A percentile compares a stretch with the other conserved stretches of the same genome.
phyloP scores from a whole-genome alignment of 1,140 invertebrate genomes.

The Neodiprion virginianus region DNA sequence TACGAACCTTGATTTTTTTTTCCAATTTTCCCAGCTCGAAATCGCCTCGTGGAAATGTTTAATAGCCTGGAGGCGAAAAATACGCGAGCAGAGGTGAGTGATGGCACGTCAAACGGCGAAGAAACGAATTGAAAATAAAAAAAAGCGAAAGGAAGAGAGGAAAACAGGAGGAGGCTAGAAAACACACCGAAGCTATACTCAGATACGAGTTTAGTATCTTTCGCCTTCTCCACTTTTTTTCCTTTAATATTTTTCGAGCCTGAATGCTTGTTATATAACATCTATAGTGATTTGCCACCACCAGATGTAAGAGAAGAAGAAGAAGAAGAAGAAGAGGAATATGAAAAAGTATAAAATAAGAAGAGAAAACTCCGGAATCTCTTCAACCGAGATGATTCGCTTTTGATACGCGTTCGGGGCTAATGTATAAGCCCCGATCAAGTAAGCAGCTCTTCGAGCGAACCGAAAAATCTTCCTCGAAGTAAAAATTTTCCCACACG shows the following conservation, averaged over 20 bases:
- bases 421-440: not conserved
- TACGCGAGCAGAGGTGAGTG: not conserved
- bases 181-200: no score
- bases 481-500: no score
- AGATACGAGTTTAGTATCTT: not conserved
- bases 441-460: no score
- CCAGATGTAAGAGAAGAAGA: not conserved
- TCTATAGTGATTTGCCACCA: not conserved
- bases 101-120: not conserved
- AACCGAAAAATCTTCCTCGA: no score
- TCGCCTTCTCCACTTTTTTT: not conserved
- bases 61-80: no score
- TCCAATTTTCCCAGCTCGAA: no score
- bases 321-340: not conserved
- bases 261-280: not conserved
- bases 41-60: no score
- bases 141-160: not conserved
- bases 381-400: not conserved
- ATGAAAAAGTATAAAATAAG: no score
- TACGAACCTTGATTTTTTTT: no score
- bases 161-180: not conserved
- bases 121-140: constrained; percentile 8
- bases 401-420: not conserved
- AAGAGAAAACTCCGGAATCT: not conserved
- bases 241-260: not conserved